These are phyloP conservation scores for Anoplolepis gracilipes DNA, from an alignment of 1,140 invertebrate genomes.

Conservation along the genomic window DNA sequence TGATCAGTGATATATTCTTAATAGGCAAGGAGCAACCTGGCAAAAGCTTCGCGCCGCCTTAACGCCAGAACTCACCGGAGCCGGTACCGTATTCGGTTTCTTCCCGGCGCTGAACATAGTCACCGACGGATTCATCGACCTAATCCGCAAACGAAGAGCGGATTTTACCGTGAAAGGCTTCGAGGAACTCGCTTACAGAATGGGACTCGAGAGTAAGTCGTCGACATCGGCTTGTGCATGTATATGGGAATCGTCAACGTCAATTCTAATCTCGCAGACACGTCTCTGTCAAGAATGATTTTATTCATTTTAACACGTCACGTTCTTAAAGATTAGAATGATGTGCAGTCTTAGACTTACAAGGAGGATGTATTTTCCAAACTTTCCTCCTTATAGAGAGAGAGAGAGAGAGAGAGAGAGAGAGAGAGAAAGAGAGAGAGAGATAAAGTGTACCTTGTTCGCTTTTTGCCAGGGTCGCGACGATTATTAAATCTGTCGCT, in stretches of 20 bases:
- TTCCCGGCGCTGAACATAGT: constrained; percentile 92
- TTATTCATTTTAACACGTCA: not conserved
- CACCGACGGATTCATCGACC: constrained; percentile 91
- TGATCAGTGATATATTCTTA: constrained; percentile 32
- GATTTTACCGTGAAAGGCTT: constrained; percentile 86
- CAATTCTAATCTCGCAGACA: not conserved
- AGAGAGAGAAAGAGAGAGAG: too few species aligned
- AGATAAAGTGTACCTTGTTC: not conserved
- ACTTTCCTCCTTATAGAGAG: not conserved
- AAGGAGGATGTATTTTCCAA: not conserved
- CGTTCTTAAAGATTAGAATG: not conserved
- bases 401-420: not conserved
- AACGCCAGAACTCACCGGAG: constrained; percentile 92
- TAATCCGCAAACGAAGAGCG: constrained; percentile 87
- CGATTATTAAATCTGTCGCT: not conserved
- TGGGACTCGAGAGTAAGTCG: constrained; percentile 92
- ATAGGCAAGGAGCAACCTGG: constrained; percentile 92
- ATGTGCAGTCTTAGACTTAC: not conserved
- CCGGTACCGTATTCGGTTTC: constrained; percentile 91
- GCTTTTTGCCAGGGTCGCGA: not conserved
- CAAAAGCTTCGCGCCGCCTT: constrained; percentile 90
- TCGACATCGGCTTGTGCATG: not conserved
- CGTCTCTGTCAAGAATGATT: not conserved
- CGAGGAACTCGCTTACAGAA: constrained; percentile 90
- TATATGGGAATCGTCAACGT: not conserved